A percentile compares a stretch with the other conserved stretches of the same genome.
Evolutionary conservation across 2,797 vertebrate genomes (phyloP).

Genomic region (Mustela erminea): DNA sequence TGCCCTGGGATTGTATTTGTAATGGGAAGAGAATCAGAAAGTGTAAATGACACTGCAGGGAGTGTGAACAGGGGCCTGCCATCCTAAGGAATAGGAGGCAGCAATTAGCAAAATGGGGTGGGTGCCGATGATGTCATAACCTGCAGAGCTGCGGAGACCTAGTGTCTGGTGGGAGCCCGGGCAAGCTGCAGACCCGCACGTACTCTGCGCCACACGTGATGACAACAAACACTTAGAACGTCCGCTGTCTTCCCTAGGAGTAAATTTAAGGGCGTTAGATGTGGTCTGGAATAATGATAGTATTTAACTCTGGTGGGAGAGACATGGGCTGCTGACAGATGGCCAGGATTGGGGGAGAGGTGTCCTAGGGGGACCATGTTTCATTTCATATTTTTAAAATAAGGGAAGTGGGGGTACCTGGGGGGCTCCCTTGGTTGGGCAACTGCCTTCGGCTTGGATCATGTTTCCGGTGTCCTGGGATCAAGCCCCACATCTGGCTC

Average conservation of each 20-base stretch:
- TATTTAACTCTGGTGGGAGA: neutral
- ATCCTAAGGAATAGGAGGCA: neutral
- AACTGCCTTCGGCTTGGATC: no score
- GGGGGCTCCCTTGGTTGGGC: no score
- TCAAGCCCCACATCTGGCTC: no score
- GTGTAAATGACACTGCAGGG: neutral
- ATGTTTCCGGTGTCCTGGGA: no score
- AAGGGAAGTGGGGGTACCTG: neutral
- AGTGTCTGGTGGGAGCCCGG: neutral
- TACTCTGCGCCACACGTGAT: neutral
- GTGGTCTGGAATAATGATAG: neutral
- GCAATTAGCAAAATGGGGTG: neutral
- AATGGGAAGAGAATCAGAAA: neutral
- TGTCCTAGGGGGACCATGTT: neutral
- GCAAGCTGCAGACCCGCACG: neutral
- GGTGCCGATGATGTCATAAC: neutral
- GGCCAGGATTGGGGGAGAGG: neutral
- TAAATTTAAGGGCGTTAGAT: neutral
- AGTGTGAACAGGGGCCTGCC: neutral
- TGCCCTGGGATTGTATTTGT: neutral
- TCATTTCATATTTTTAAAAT: neutral
- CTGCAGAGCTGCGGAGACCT: neutral
- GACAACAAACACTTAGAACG: neutral
- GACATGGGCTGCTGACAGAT: neutral
- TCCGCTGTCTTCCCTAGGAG: neutral